Evolutionary conservation across 2,888 invertebrate species (phyloP).

Genomic region (Drosophila niveifrons): DNA sequence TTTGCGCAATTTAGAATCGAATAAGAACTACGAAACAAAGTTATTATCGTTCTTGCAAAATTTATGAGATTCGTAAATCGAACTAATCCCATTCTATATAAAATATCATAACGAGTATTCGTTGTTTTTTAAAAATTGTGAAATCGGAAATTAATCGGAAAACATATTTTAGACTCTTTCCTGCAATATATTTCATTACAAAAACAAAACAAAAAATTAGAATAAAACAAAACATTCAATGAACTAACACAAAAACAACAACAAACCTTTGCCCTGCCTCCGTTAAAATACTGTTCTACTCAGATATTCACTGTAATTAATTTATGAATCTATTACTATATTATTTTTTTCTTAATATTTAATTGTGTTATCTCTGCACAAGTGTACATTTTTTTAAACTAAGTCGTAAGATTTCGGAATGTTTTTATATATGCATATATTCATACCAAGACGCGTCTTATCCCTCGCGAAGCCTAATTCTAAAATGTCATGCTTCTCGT

Average conservation of each 20-base stretch:
- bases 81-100: slow-evolving; percentile 25
- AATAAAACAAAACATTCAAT: neutral
- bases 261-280: slow-evolving; percentile 38
- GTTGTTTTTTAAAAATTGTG: slow-evolving; percentile 37
- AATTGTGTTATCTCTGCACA: slow-evolving; percentile 56
- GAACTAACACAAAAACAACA: slow-evolving; percentile 24
- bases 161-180: slow-evolving; percentile 5
- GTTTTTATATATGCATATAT: slow-evolving; percentile 36
- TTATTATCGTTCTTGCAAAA: slow-evolving; percentile 96
- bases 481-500: slow-evolving; percentile 53
- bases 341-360: slow-evolving; percentile 37
- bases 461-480: slow-evolving; percentile 32
- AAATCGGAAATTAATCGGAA: slow-evolving; percentile 18
- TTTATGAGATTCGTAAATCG: slow-evolving; percentile 86
- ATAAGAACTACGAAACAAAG: slow-evolving; percentile 98
- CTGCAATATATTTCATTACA: slow-evolving; percentile 32
- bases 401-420: slow-evolving; percentile 44
- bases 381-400: slow-evolving; percentile 65
- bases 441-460: slow-evolving; percentile 34
- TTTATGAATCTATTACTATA: slow-evolving; percentile 48
- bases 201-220: neutral
- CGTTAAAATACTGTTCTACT: slow-evolving; percentile 34
- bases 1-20: slow-evolving; percentile 95
- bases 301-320: slow-evolving; percentile 60
- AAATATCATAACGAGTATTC: slow-evolving; percentile 30